Percentiles rank a stretch among this genome's conserved stretches.
Conservation (phyloP, 2,888 invertebrate species). For the Luffia ferchaultella region DNA sequence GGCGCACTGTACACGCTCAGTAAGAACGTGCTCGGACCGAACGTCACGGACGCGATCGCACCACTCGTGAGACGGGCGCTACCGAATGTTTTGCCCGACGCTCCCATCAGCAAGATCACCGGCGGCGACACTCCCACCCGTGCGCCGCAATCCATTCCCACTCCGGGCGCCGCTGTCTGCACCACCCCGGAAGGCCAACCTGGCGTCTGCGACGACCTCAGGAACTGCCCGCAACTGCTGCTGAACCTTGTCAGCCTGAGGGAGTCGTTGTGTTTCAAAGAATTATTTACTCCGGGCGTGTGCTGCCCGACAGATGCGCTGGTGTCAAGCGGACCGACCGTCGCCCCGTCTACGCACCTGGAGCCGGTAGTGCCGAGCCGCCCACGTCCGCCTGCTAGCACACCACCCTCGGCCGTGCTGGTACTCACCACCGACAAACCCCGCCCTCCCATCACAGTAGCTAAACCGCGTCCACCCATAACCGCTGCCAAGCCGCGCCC, state of each 20-base stretch:
- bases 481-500: conserved; percentile 37
- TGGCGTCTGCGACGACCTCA: conserved; percentile 87
- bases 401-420: conserved; percentile 19
- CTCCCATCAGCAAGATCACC: conserved; percentile 49
- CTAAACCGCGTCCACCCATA: conserved; percentile 21
- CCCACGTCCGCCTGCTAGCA: conserved; percentile 21
- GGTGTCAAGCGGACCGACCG: conserved; percentile 26
- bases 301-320: conserved; percentile 78
- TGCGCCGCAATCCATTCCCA: conserved; percentile 49
- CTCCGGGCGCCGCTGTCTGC: conserved; percentile 70
- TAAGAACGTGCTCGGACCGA: conserved; percentile 77
- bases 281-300: conserved; percentile 90
- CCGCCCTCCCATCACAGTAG: conserved; percentile 11
- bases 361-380: conserved; percentile 45
- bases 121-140: conserved; percentile 57
- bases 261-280: conserved; percentile 91
- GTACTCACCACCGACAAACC: conserved; percentile 37
- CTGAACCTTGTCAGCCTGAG: conserved; percentile 82
- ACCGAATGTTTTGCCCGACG: conserved; percentile 47
- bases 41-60: conserved; percentile 82
- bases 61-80: conserved; percentile 69
- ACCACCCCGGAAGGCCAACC: conserved; percentile 82
- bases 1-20: conserved; percentile 82
- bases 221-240: conserved; percentile 86
- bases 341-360: conserved; percentile 44